A percentile compares a stretch with the other conserved stretches of the same genome.
Evolutionary conservation across 2,113 vertebrate species (phyloP).

Genomic region (Phalacrocorax pelagicus): DNA sequence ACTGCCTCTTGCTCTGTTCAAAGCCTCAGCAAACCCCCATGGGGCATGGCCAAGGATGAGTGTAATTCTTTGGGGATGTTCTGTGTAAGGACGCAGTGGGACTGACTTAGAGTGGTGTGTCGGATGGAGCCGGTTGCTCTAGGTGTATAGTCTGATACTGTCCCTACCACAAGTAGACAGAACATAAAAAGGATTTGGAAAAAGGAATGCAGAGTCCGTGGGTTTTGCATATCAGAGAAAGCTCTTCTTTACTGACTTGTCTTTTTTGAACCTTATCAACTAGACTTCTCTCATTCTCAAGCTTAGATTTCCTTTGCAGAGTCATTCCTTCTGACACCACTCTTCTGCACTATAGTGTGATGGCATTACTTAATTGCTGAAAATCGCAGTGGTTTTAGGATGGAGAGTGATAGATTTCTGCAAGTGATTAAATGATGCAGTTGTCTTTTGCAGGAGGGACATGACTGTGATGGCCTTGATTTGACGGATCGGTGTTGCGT

Average conservation of each 20-base stretch:
- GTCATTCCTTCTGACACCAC: background rate
- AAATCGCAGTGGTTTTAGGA: background rate
- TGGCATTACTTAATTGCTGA: background rate
- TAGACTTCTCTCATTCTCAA: background rate
- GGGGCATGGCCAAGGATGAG: background rate
- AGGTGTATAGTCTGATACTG: background rate
- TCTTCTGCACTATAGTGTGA: background rate
- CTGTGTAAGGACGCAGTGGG: background rate
- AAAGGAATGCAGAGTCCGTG: background rate
- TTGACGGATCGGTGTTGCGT: background rate
- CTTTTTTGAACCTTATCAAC: background rate
- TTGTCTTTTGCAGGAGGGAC: background rate
- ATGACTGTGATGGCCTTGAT: background rate
- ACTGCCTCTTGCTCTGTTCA: background rate
- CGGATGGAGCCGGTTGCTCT: background rate
- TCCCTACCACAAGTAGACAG: background rate
- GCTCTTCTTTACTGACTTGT: background rate
- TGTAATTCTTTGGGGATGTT: background rate
- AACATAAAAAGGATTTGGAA: background rate
- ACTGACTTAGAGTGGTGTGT: fast-evolving
- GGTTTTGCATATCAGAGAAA: background rate
- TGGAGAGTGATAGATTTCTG: background rate
- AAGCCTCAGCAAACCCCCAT: background rate
- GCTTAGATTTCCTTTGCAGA: background rate
- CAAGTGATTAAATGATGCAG: background rate